Evolutionary conservation across 2,888 invertebrate species (phyloP), one percentile per base, ranked within the genome.

Genomic region (Idaea aversata): DNA sequence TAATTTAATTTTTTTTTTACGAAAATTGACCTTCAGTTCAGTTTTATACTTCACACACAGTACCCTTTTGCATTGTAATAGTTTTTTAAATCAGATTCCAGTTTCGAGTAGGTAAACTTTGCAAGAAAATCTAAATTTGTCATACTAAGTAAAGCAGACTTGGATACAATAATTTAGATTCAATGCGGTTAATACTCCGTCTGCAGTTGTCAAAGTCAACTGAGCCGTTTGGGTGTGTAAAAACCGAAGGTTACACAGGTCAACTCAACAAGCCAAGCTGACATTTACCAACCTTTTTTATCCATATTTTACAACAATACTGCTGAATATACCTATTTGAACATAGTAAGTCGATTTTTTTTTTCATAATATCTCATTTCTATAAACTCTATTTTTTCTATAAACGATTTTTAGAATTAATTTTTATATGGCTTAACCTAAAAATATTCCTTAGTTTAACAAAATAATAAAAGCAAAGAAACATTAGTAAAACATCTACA

Each of bases 241-340:
- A 72, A 71, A 72, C 72, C 67, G 66, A 74, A 74, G 75, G 73
- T 78, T 75, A 70, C 67, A 61, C 63, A 77, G 76, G 78, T 78
- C 77, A 78, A 75, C 70, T 74, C 73, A 70, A 5, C 58, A 58
- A 57, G 25, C 25, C 60, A 62, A 63, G 67, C 67, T 73, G 72
- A 74, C 73, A 71, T 80, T 78, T 67, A 69, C 69, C 74, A 76
- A 82, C 77, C 79, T 70, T 76, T n/a, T 80, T 79, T 74, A 78
- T 74, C 73, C 65, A 68, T 66, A 67, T 63, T 67, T 71, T 59
- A 70, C 38, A 66, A 69, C 60, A 66, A 64, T 70, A 63, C 47
- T 47, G 47, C 47, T 47, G 47, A 47, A 47, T 47, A 13, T 47
- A 47, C 47, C 10, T 47, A 47, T 5, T 47, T 47, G 47, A 47